Base-by-base conservation (phyloP, 92 coral and sea anemone genomes). In the Muricea muricata region DNA sequence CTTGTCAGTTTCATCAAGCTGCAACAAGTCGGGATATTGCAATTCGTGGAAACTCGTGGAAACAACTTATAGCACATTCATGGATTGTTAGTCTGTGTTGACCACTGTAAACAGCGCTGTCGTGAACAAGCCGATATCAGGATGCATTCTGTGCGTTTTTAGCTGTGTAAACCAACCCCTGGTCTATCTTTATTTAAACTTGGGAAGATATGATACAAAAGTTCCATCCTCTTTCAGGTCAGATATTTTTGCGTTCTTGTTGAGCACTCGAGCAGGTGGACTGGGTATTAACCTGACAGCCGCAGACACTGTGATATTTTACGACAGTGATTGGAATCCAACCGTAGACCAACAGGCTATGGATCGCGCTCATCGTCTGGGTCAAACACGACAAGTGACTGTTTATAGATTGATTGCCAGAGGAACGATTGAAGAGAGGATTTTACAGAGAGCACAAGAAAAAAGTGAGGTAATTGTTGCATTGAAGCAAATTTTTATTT, bases 321-420 rank as follows among this genome's bases (percentile, higher is more conserved):
- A 96, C 33, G 99, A 96, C 73, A 96, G 99, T 48, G 99, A 96
- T 32, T 96, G 99, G 99, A 96, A 96, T 61, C 99, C 99, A 2
- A 96, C 99, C 13, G 99, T 96, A 13, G 99, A 96, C 77, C 97
- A 96, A 75, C 99, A 96, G 93, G 99, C 99, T 21, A 96, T 96
- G 99, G 99, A 96, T 82, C 97, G 99, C 7, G 99, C 99, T 2
- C 99, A 96, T 83, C 97, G 99, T 29, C 75, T 96, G 82, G 99
- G 99, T 10, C 99, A 96, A 56, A 96, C 99, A 4, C 90, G 93
- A 52, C 99, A 96, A 83, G 99, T 96, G 54, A 96, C 98, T 10
- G 97, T 96, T 40, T 96, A 96, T 75, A 85, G 99, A 60, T 91
- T 96, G 60, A 97, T 96, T 7, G 94, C 97, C 17, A 96, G 94